Evolutionary conservation across 2,888 invertebrate species (phyloP).

Genomic region (Amblyjoppa proteus): DNA sequence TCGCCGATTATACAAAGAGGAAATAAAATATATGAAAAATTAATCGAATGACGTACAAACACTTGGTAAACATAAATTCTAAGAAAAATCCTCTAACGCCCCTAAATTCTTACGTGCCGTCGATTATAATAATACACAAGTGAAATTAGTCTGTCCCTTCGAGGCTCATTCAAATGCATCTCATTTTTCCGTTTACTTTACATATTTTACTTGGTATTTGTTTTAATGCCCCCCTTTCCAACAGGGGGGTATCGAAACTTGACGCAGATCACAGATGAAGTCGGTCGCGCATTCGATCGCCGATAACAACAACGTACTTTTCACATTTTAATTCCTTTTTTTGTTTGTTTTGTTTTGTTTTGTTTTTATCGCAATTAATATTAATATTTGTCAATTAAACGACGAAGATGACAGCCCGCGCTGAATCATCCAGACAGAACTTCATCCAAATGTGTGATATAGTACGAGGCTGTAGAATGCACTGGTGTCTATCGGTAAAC

Average conservation of each 20-base stretch:
- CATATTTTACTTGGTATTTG: conserved; percentile 37
- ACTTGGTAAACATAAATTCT: conserved; percentile 18
- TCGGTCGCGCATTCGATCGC: conserved; percentile 66
- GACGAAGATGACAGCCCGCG: neutral
- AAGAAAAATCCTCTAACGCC: conserved; percentile 33
- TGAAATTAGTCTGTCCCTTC: conserved; percentile 20
- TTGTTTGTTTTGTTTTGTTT: conserved; percentile 29
- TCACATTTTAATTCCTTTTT: conserved; percentile 32
- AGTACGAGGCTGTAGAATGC: conserved; percentile 39
- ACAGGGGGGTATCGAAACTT: conserved; percentile 58
- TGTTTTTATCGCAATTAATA: conserved; percentile 35
- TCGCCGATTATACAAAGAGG: conserved; percentile 9
- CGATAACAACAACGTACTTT: conserved; percentile 63
- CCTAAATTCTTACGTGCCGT: neutral
- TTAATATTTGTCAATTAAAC: conserved; percentile 20
- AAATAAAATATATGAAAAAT: conserved; percentile 24
- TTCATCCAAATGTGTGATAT: conserved; percentile 51
- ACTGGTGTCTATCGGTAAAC: conserved; percentile 57
- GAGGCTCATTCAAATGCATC: conserved; percentile 27
- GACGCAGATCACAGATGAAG: conserved; percentile 68
- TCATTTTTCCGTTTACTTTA: conserved; percentile 37
- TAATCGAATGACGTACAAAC: conserved; percentile 31
- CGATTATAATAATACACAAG: conserved; percentile 26
- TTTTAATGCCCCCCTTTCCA: conserved; percentile 35
- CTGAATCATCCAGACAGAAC: conserved; percentile 37